These are phyloP conservation scores for Harpalus rufipes DNA, from an alignment of 2,888 invertebrate genomes.

Conservation along the genomic window DNA sequence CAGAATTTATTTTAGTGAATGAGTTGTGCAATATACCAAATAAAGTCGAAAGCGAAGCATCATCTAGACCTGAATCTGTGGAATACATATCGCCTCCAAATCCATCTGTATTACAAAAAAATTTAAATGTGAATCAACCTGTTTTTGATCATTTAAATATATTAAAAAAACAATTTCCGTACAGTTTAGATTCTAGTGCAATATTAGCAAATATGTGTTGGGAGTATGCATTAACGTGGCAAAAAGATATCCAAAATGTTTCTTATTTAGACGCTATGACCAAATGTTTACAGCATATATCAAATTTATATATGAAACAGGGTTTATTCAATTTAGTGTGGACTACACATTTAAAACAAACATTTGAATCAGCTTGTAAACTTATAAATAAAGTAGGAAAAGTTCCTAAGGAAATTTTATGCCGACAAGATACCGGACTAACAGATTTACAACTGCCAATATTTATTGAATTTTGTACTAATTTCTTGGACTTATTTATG, in stretches of 20 bases:
- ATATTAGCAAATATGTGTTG: conserved; percentile 92
- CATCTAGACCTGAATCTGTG: conserved; percentile 58
- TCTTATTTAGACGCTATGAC: conserved; percentile 85
- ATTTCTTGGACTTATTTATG: conserved; percentile 78
- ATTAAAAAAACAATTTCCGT: conserved; percentile 89
- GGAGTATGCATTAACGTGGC: conserved; percentile 94
- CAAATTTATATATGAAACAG: conserved; percentile 84
- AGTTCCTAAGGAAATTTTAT: conserved; percentile 90
- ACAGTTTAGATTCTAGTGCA: conserved; percentile 88
- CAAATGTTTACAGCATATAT: conserved; percentile 83
- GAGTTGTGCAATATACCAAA: conserved; percentile 73
- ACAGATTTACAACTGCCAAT: conserved; percentile 81
- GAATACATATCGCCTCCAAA: conserved; percentile 51
- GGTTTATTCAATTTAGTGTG: conserved; percentile 92
- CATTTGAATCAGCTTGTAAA: conserved; percentile 87
- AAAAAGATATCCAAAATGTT: conserved; percentile 85
- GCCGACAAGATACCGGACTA: conserved; percentile 87
- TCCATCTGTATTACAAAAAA: conserved; percentile 46
- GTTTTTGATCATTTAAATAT: conserved; percentile 83
- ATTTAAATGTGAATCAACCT: conserved; percentile 71
- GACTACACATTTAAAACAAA: conserved; percentile 92
- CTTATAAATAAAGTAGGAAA: conserved; percentile 90
- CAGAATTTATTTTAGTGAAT: conserved; percentile 81
- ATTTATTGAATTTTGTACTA: conserved; percentile 78
- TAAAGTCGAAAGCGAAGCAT: conserved; percentile 37